Evolutionary conservation across 2,113 vertebrate species (phyloP), one percentile per base, ranked within the genome.

Genomic region (Platichthys stellatus): DNA sequence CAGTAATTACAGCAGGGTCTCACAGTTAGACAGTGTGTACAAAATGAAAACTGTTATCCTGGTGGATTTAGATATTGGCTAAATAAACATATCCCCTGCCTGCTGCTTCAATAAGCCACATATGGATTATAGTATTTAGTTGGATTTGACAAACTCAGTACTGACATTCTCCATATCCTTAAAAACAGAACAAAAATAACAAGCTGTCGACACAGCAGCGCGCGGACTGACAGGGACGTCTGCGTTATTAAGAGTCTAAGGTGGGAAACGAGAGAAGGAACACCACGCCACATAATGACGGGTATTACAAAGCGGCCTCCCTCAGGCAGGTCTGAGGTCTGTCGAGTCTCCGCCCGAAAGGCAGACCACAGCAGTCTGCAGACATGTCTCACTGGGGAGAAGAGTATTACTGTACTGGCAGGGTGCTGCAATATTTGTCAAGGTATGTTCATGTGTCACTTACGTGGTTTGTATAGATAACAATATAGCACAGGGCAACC

Each of bases 221-320:
- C 4, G 9, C n/a, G 35, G 70, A 54, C 75, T 85, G 89, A 75
- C 85, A 86, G 72, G 67, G 68, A 74, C 28, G 71, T 81, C 85
- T 90, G 83, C 74, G 78, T 80, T 86, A 80, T 81, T 73, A 60
- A 20, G 61, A 79, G 74, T 71, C 70, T 63, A 66, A 84, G 80
- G 43, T 1, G 45, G 64, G 91, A 84, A 91, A 90, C 73, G 23
- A 68, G 78, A 88, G 89, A 85, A 73, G 86, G 51, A 78, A 64
- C 61, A 61, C 58, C 54, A 65, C 82, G 81, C 88, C 88, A 79
- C 83, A 89, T 88, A 89, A 90, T 91, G 87, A 90, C 38, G 69
- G 85, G 82, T 89, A 71, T 89, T 83, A 89, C 23, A 24, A 76
- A 11, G 73, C 85, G 81, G 81, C 76, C 82, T 86, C 80, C 86